Evolutionary conservation across 2,888 invertebrate species (phyloP), one percentile per base, ranked within the genome.

Genomic region (Ypsolopha scabrella): DNA sequence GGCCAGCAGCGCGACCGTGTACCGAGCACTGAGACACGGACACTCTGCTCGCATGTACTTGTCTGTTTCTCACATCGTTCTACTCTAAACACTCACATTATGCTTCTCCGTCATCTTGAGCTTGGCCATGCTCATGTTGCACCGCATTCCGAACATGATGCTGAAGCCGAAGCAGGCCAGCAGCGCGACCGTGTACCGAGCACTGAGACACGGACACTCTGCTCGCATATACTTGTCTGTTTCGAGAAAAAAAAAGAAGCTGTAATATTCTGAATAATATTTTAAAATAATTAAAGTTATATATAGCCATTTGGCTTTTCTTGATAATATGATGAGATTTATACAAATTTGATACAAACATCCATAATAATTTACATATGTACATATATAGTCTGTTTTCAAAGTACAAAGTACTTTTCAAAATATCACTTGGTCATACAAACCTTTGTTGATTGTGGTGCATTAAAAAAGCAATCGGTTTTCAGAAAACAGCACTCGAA

Each of bases 101-200:
- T 67, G 62, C 66, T 88, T 88, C 65, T 91, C 91, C 61, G 91
- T 91, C 74, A 93, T 88, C 72, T 94, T 92, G 53, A 96, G 90
- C 77, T 98, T 97, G 47, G 99, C 98, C 81, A 99, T 97, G 51
- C 98, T 97, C 94, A 99, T 96, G 86, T 99, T 99, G 80, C 98
- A 98, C 53, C 99, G 91, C 92, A 99, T 99, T 13, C 99, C 99
- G 70, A 97, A 97, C 79, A 96, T 96, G 70, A 97, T 96, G 77
- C 97, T 91, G 80, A 97, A 97, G 52, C 97, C 96, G 68, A 95
- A 73, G 72, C 95, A 95, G 13, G 95, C 94, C 69, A 96, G 89
- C 56, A 94, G 78, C 51, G 96, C 95, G 57, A 96, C 93, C 10
- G 96, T 96, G 79, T 93, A 96, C 59, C 97, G 91, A 68, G 96